Evolutionary conservation across 2,888 invertebrate genomes (phyloP), one percentile per base, ranked within the genome.

Genomic region (Drosophila yooni): DNA sequence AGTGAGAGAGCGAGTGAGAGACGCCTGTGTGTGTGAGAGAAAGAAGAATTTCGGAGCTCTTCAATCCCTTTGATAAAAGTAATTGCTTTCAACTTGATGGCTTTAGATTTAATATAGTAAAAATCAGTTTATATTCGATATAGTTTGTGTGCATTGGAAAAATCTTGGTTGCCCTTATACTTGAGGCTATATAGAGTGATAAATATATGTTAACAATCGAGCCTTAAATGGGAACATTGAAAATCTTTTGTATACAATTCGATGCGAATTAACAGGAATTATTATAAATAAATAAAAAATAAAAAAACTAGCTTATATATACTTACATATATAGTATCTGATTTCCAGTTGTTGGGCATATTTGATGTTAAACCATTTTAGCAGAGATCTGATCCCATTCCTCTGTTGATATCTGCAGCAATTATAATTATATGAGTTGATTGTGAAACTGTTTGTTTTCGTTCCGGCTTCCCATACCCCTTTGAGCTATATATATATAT

Each of bases 11-110:
- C 1, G 53, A 13, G 27, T 5, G 2, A 29, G 27, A 2, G 15
- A 13, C 27, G n/a, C n/a, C n/a, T n/a, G 21, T 13, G 21, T 21
- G 15, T 36, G 13, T 21, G 13, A 34, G 29, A 25, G 43, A 10
- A 27, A 11, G 15, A 36, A 11, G 13, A 34, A 13, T 18, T 34
- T 33, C 4, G 8, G 5, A 15, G 10, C n/a, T 31, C 21, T 50
- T 15, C 7, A 31, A 48, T 25, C 10, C 57, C 40, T 50, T 51
- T 59, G 59, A 58, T 34, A 70, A 70, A 68, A 50, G 67, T 69
- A 70, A 69, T 70, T 69, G 70, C 52, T 36, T 69, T 59, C 43
- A 27, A 59, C 34, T 38, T 70, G 40, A 40, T 36, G 31, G 21
- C 21, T 25, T 43, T 5, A 13, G 21, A 46, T 25, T 15, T 25